Evolutionary conservation across 2,113 vertebrate genomes (phyloP), one percentile per base, ranked within the genome.

Genomic region (Neofelis nebulosa): DNA sequence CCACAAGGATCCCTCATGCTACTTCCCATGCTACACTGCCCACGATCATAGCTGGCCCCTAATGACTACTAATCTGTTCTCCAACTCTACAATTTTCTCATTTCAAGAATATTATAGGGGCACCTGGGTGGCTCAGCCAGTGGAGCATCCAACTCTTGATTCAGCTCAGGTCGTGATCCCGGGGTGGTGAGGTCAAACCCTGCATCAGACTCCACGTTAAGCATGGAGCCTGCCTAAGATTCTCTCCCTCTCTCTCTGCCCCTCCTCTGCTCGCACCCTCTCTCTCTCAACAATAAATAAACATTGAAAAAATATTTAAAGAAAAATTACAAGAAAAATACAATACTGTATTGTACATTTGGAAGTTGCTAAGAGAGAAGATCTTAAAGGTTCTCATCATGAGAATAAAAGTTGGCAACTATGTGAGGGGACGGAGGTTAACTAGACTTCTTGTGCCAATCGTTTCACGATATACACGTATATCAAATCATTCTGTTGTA

Each of bases 61-160:
- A 16, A 11, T 21, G 85, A 81, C n/a, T 57, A 52, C 27, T 80
- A 48, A 66, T 61, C 31, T 80, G 23, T 85, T 76, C 31, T 94
- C 57, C 11, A 66, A 19, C 16, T 91, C 21, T 87, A 29, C 84
- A 91, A 73, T 79, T 82, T 41, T 48, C 41, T 86, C 86, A 71
- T 82, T 94, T 97, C 65, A 81, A 93, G 36, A 86, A 87, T 86
- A 27, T 79, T 96, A 88, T 61, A 57, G 57, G 57, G 57, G 57
- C 19, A 8, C 57, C 57, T 23, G 57, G 57, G 8, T 61, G 57
- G 57, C 21, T 61, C 57, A 61, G 57, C 8, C 57, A 61, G 57
- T 61, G 21, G 21, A 61, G 21, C 57, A 9, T 19, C 21, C 7
- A 61, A 61, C 57, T 61, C 57, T 61, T 23, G 57, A 61, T 61